Evolutionary conservation across 2,888 invertebrate genomes (phyloP), one percentile per base, ranked within the genome.

Genomic region (Lepeophtheirus nordmannii): DNA sequence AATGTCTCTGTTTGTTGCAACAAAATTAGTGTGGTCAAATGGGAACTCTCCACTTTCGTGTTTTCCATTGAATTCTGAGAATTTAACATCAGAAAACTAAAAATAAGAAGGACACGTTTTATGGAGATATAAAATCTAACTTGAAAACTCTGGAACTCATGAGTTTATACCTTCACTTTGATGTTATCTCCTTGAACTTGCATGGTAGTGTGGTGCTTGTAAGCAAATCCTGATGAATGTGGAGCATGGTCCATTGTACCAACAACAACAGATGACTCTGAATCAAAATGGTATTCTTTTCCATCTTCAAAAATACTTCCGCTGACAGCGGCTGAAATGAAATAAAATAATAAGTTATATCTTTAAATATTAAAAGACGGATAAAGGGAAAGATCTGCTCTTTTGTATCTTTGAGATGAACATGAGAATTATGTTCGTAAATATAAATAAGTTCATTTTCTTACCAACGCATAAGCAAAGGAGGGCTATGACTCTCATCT

Each of bases 221-320:
- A 66, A 12, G 59, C 17, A 9, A 46, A 20, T 11, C 66, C 66
- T 1, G 60, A 39, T 37, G 66, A 58, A 14, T 37, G 23, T 8
- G 66, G 41, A 22, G 66, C 60, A 22, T 23, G 20, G 30, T 66
- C 66, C 66, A 66, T 66, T 23, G 66, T 66, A 14, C 66, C 66
- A 60, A 58, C 40, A 10, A 58, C n/a, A 10, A 22, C 59, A 10
- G 22, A 10, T 17, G 22, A 20, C 40, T 39, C 22, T 40, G 58
- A 60, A 14, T 8, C 10, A 41, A 58, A 66, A 11, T 40, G 41
- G 17, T 60, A 60, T 41, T 59, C 60, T n/a, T 66, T 20, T n/a
- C 59, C 66, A 58, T 65, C 57, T 58, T 58, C 39, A 30, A 63
- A n/a, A n/a, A 63, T 46, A 10, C 22, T 20, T 46, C 53, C 53